A percentile compares a stretch with the other conserved stretches of the same genome.
Conservation (phyloP, 2,797 vertebrate species). For the Sternarchorhynchus goeldii region DNA sequence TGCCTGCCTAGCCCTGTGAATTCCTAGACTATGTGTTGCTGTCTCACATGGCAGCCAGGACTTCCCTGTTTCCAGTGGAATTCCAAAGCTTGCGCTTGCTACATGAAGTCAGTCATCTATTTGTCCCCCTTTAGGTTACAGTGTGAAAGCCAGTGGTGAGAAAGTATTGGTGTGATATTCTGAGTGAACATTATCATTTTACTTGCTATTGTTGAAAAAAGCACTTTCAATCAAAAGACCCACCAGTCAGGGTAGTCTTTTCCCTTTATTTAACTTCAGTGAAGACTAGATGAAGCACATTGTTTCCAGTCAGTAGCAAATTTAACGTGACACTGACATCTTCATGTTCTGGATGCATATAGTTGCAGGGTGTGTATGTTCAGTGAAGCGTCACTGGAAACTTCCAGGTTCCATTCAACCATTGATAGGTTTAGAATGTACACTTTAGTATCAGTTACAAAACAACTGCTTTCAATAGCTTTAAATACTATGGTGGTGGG, state of each 20-base stretch:
- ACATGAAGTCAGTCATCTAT: background rate
- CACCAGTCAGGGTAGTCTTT: too few species aligned
- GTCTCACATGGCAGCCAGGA: slow-evolving; percentile 31
- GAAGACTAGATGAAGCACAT: too few species aligned
- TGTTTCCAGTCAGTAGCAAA: background rate
- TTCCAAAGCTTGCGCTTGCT: background rate
- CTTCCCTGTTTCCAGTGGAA: slow-evolving; percentile 1
- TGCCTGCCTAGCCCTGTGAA: slow-evolving; percentile 18
- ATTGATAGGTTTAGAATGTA: background rate
- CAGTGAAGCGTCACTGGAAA: slow-evolving; percentile 4
- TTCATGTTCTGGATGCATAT: background rate
- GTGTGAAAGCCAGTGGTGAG: background rate
- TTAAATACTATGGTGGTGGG: background rate
- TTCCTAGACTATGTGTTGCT: slow-evolving; percentile 51
- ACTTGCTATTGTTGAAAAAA: too few species aligned
- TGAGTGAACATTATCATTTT: too few species aligned
- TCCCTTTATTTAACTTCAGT: background rate
- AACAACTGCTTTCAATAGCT: background rate
- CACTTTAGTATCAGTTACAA: background rate
- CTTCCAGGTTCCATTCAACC: background rate
- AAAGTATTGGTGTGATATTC: too few species aligned
- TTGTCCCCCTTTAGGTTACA: background rate
- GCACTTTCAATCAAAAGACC: background rate
- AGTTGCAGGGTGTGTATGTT: background rate
- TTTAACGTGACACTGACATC: background rate